phyloP scores from a whole-genome alignment of 2,888 invertebrate species.

The Lathronympha strigana region DNA sequence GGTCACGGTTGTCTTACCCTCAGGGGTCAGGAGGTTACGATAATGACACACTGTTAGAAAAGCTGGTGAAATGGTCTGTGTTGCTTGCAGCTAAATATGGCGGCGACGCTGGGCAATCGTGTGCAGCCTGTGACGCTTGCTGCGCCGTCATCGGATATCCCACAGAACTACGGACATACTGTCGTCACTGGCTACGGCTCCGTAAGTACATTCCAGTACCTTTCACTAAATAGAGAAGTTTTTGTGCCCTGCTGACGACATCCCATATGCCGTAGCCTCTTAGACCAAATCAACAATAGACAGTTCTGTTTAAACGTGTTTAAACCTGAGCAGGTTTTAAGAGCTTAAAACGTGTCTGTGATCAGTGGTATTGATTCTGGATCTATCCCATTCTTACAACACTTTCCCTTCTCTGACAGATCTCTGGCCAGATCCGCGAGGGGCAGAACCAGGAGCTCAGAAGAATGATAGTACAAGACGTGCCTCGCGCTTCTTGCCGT shows the following conservation, averaged over 20 bases:
- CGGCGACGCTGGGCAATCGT: slow-evolving; percentile 56
- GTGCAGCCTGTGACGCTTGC: slow-evolving; percentile 66
- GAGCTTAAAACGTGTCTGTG: too few species aligned
- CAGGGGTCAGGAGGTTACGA: too few species aligned
- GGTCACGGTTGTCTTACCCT: too few species aligned
- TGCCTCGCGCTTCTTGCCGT: slow-evolving; percentile 63
- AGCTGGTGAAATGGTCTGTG: too few species aligned
- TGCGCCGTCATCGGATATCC: slow-evolving; percentile 57
- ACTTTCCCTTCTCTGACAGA: slow-evolving; percentile 51
- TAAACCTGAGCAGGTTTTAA: too few species aligned
- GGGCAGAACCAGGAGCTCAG: slow-evolving; percentile 76
- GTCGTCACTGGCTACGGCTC: slow-evolving; percentile 77
- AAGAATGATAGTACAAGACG: slow-evolving; percentile 72
- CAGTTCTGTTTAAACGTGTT: too few species aligned
- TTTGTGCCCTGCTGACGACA: too few species aligned
- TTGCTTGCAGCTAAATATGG: slow-evolving; percentile 62
- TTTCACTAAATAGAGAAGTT: too few species aligned
- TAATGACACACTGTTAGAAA: too few species aligned
- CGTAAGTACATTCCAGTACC: slow-evolving; percentile 52
- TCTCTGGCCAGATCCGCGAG: slow-evolving; percentile 73
- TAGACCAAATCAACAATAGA: too few species aligned
- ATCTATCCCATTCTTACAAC: neutral
- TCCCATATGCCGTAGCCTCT: too few species aligned
- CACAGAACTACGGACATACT: slow-evolving; percentile 67
- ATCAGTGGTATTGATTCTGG: too few species aligned